Base-by-base conservation (phyloP, 2,113 vertebrate genomes). In the Apteryx owenii region DNA sequence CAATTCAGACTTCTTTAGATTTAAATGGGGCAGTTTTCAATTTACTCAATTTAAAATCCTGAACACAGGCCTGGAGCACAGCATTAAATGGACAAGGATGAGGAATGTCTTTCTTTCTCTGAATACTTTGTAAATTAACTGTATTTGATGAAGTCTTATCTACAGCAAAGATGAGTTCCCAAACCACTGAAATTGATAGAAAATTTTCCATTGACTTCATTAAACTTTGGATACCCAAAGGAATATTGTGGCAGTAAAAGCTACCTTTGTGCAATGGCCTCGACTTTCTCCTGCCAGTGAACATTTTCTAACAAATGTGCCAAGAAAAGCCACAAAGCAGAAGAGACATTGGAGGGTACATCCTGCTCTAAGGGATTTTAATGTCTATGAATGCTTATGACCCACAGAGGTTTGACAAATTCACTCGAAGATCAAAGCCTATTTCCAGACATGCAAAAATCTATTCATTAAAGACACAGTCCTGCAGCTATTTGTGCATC, bases 251-350 rank as follows among this genome's bases (percentile, higher is more conserved):
- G 68, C 33, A 83, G 33, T 50, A 71, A 90, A 93, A 87, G 23
- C 40, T 77, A 51, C 60, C 69, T 22, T 44, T 89, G 73, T 69
- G 89, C 40, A 95, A 77, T 33, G 36, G 79, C 75, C 79, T 91
- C 10, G 5, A 73, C 44, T 93, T 90, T 94, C 76, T 96, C 14
- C 64, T 81, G 50, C 36, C 69, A 86, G 51, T 60, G n/a, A 93
- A 78, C 23, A 16, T 38, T 61, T 88, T 87, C 78, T 66, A 77
- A 82, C 10, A 79, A 79, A 89, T 40, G 69, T 31, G 60, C 64
- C 64, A 90, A 88, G 40, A 96, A 88, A 90, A 95, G 60, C 60
- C 85, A 90, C 68, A 90, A 90, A 88, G 78, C 81, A 80, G 70
- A 70, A 93, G 54, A 90, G 64, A 71, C 62, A 65, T 7, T 48